Conservation (phyloP, 2,113 vertebrate genomes). For the Podarcis raffonei region DNA sequence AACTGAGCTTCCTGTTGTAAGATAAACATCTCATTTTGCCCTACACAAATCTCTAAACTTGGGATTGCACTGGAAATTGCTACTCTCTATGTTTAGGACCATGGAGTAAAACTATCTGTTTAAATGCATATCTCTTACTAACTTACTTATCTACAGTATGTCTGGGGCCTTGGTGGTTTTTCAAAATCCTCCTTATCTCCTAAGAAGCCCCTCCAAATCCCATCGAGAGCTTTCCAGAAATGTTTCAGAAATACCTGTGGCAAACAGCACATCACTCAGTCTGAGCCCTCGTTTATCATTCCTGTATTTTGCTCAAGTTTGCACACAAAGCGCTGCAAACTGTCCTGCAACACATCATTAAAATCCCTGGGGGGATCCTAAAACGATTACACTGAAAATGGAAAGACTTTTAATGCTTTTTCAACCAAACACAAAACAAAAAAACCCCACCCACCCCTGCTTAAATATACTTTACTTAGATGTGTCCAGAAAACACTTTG, state of each 20-base stretch:
- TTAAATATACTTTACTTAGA: conserved; percentile 63
- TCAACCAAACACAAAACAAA: conserved; percentile 39
- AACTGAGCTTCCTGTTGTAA: neutral
- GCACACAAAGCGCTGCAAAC: conserved; percentile 45
- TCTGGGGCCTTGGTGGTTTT: neutral
- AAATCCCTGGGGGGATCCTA: conserved; percentile 38
- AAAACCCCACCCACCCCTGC: too few relatives aligned
- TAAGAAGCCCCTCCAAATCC: conserved; percentile 18
- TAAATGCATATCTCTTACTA: neutral
- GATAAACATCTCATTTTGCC: neutral
- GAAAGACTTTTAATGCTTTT: conserved; percentile 56
- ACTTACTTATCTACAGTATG: neutral
- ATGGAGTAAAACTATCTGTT: rapidly evolving
- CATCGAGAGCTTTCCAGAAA: neutral
- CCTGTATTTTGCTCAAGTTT: conserved; percentile 36
- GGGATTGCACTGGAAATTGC: neutral
- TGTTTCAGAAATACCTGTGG: neutral
- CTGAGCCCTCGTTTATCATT: conserved; percentile 20
- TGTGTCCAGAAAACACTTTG: conserved; percentile 46
- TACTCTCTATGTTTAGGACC: neutral
- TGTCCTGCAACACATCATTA: conserved; percentile 59
- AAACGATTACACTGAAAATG: conserved; percentile 48
- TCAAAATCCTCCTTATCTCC: neutral
- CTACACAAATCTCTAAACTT: neutral
- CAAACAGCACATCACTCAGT: neutral